phyloP scores from a whole-genome alignment of 2,797 vertebrate species.

The Sparus aurata region DNA sequence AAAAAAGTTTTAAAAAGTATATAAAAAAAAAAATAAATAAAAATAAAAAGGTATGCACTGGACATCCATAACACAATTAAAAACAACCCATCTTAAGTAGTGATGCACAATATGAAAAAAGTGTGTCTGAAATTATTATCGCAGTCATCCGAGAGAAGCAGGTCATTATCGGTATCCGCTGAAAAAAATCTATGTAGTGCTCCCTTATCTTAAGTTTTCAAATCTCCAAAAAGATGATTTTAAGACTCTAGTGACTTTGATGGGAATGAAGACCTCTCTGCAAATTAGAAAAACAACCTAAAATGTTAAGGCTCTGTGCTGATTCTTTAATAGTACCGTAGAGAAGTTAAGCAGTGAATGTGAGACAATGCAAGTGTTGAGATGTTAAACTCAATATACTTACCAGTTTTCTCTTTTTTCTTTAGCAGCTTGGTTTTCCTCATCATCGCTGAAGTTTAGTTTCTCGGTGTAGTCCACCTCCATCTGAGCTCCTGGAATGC shows the following conservation, averaged over 20 bases:
- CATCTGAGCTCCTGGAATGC: constrained; percentile 93
- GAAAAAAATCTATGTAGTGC: no score
- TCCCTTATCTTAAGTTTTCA: background rate
- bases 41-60: background rate
- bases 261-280: background rate
- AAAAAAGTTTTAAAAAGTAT: no score
- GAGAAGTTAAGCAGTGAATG: background rate
- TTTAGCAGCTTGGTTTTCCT: constrained; percentile 94
- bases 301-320: background rate
- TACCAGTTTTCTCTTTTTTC: constrained; percentile 93
- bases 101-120: no score
- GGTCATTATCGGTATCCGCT: no score
- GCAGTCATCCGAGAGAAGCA: no score
- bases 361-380: background rate
- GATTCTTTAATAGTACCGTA: background rate
- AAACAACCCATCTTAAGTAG: no score
- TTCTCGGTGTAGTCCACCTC: constrained; percentile 99
- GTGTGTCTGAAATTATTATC: no score
- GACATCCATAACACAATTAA: background rate
- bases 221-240: background rate
- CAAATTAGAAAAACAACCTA: background rate
- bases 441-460: constrained; percentile 98
- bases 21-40: no score
- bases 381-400: constrained; percentile 47
- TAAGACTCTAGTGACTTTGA: background rate